Evolutionary conservation across 1,140 invertebrate genomes (phyloP), one percentile per base, ranked within the genome.

Genomic region (Rhopalosiphum padi): DNA sequence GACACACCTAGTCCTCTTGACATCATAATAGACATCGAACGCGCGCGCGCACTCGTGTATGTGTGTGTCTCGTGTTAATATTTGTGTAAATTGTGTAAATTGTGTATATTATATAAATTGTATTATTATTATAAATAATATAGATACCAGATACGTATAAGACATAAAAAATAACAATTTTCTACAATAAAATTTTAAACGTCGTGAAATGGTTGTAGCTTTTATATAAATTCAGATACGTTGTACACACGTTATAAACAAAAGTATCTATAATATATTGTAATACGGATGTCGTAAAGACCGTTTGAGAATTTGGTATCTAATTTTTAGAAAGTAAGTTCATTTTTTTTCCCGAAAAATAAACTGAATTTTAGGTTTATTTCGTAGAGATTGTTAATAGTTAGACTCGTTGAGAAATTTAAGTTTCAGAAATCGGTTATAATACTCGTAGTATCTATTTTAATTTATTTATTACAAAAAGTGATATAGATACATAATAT

Each of bases 1-100:
- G 48, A 93, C 91, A 93, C 91, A 86, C 91, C 91, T 93, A 55
- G 82, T 86, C 91, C 48, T 93, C 91, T 93, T 86, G 55, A 90
- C 53, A 68, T 55, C 37, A 23, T 89, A 88, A 48, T 51, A n/a
- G 30, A 89, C 87, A 88, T 30, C 18, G 18, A 30, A 30, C 41
- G 43, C 2, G 85, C 4, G 85, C 30, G n/a, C 9, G 30, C 25
- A 30, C 30, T 30, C 18, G 46, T 9, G 5, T 35, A 35, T 30
- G 88, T 43, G 51, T 30, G 37, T 6, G 9, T 55, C 0, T n/a
- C 1, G 5, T 15, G n/a, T 18, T 77, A n/a, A 68, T 68, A 77
- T 77, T n/a, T 51, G 48, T 51, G 15, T 68, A 30, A 30, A n/a
- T n/a, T 51, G 48, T 51, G 15, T 68, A 30, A 30, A n/a, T 18